A percentile compares a stretch with the other conserved stretches of the same genome.
Conservation (phyloP, 2,888 invertebrate species). For the Mesoligia furuncula region DNA sequence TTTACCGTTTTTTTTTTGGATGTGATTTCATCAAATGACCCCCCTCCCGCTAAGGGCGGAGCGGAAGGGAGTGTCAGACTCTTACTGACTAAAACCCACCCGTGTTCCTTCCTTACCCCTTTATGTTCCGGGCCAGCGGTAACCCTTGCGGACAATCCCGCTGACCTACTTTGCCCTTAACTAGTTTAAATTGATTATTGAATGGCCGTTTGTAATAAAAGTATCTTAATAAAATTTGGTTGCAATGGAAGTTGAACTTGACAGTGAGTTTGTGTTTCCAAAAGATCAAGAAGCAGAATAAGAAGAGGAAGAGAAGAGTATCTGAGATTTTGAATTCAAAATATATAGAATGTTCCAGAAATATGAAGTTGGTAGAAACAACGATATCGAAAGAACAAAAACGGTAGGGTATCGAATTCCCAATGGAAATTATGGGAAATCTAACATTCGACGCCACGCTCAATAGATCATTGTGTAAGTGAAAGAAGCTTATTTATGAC, state of each 20-base stretch:
- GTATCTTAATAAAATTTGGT: background rate
- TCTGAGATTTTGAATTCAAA: background rate
- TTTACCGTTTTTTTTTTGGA: too few relatives aligned
- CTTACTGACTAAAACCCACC: too few relatives aligned
- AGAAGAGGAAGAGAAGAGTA: too few relatives aligned
- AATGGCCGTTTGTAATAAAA: background rate
- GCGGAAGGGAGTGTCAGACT: too few relatives aligned
- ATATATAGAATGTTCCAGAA: background rate
- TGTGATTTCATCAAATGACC: too few relatives aligned
- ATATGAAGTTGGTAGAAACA: slow-evolving; percentile 12
- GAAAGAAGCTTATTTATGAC: slow-evolving; percentile 53
- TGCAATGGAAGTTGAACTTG: background rate
- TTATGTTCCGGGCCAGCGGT: too few relatives aligned
- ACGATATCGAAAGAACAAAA: slow-evolving; percentile 22
- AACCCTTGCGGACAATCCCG: too few relatives aligned
- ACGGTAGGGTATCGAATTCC: slow-evolving; percentile 51
- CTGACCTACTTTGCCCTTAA: too few relatives aligned
- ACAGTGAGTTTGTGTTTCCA: background rate
- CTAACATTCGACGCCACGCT: slow-evolving; percentile 53
- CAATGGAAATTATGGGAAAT: slow-evolving; percentile 68
- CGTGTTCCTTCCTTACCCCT: too few relatives aligned
- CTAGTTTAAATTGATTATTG: too few relatives aligned
- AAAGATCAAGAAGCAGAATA: background rate
- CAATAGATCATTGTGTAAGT: slow-evolving; percentile 60
- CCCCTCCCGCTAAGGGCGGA: too few relatives aligned